These are phyloP conservation scores for Chloropsis cyanopogon DNA, from an alignment of 2,113 vertebrate genomes.

Conservation along the genomic window DNA sequence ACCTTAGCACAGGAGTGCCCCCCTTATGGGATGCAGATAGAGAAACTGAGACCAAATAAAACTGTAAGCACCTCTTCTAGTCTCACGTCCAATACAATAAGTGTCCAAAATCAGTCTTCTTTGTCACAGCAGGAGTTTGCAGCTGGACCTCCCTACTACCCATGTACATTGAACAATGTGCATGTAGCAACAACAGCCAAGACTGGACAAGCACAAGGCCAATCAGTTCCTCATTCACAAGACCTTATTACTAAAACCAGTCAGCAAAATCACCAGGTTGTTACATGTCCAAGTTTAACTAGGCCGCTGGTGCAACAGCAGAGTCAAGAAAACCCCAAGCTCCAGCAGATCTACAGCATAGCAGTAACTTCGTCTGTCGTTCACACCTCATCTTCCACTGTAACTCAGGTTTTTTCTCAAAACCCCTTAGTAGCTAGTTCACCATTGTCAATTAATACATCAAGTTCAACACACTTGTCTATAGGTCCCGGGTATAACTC, in stretches of 20 bases:
- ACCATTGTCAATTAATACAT: conserved; percentile 81
- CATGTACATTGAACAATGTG: conserved; percentile 64
- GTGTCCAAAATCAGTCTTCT: conserved; percentile 67
- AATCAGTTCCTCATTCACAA: conserved; percentile 57
- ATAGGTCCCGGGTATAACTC: conserved; percentile 84
- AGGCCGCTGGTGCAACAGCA: conserved; percentile 70
- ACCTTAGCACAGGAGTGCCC: conserved; percentile 85
- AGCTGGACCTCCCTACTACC: conserved; percentile 76
- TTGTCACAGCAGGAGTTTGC: conserved; percentile 75
- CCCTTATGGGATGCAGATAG: conserved; percentile 69
- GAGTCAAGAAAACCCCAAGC: conserved; percentile 75
- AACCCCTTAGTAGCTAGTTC: conserved; percentile 85
- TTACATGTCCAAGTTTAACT: conserved; percentile 70
- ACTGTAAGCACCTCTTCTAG: conserved; percentile 62
- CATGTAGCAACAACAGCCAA: conserved; percentile 66
- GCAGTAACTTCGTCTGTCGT: conserved; percentile 77
- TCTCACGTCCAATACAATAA: conserved; percentile 69
- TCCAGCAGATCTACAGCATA: conserved; percentile 81
- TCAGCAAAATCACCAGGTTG: conserved; percentile 67
- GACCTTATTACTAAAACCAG: conserved; percentile 53
- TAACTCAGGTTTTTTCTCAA: conserved; percentile 83
- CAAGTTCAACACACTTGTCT: conserved; percentile 83
- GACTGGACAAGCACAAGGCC: conserved; percentile 67
- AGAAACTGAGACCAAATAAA: conserved; percentile 78
- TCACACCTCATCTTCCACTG: conserved; percentile 77